A percentile compares a stretch with the other conserved stretches of the same genome.
Evolutionary conservation across 2,888 invertebrate genomes (phyloP).

Genomic region (Corbicula japonica): DNA sequence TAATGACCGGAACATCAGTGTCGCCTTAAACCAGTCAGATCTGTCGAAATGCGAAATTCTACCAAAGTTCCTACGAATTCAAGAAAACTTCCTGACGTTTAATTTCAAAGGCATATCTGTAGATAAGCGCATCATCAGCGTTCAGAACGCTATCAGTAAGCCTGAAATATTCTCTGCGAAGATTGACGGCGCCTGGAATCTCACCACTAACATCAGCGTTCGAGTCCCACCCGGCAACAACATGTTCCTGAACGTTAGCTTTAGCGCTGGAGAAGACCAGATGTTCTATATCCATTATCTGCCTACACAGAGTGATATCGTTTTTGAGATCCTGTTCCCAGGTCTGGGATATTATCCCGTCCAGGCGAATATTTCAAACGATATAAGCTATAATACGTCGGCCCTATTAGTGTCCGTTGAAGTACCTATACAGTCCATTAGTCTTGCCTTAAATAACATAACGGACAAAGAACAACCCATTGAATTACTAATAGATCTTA

Average conservation of each 20-base stretch:
- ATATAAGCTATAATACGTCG: constrained; percentile 71
- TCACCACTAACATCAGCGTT: constrained; percentile 75
- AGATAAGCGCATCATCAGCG: constrained; percentile 67
- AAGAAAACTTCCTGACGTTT: constrained; percentile 66
- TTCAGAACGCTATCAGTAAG: constrained; percentile 63
- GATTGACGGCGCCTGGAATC: constrained; percentile 71
- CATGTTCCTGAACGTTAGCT: constrained; percentile 76
- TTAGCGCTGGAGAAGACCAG: constrained; percentile 77
- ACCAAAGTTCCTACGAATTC: constrained; percentile 38
- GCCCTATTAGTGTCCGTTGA: constrained; percentile 80
- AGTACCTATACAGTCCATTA: constrained; percentile 75
- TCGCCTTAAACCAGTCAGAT: constrained; percentile 15
- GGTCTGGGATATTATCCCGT: constrained; percentile 78
- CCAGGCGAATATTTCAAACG: constrained; percentile 76
- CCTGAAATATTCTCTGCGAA: constrained; percentile 65
- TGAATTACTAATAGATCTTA: constrained; percentile 75
- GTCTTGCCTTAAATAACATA: constrained; percentile 69
- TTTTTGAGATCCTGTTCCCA: constrained; percentile 70
- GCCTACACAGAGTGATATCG: constrained; percentile 52
- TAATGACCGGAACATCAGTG: constrained; percentile 46
- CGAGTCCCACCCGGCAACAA: constrained; percentile 75
- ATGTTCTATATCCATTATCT: constrained; percentile 74
- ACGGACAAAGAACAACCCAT: constrained; percentile 75
- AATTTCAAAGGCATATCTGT: constrained; percentile 40
- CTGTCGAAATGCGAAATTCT: constrained; percentile 22